Evolutionary conservation across 1,140 invertebrate genomes (phyloP).

Genomic region (Eurytemora carolleeae): DNA sequence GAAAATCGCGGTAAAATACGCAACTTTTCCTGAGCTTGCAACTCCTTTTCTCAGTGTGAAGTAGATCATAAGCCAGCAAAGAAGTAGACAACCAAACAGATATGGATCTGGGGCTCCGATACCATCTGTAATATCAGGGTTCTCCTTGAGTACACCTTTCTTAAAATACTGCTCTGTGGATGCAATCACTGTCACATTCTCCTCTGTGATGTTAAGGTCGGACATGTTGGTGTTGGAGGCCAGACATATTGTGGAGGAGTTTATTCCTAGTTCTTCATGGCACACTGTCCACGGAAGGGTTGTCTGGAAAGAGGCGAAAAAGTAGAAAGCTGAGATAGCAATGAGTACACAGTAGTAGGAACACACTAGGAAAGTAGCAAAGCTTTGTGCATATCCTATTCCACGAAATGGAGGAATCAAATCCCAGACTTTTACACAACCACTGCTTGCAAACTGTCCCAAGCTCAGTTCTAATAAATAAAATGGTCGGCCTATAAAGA

Average conservation of each 20-base stretch:
- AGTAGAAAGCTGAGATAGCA: conserved; percentile 1
- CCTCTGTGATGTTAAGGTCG: neutral
- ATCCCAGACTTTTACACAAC: conserved; percentile 20
- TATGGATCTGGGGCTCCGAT: conserved; percentile 52
- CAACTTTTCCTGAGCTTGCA: conserved; percentile 21
- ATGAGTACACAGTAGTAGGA: conserved; percentile 26
- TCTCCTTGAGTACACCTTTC: neutral
- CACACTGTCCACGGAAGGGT: neutral
- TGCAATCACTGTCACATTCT: neutral
- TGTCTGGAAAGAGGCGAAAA: neutral
- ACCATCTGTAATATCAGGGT: conserved; percentile 41
- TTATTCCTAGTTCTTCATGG: neutral
- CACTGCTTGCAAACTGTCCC: conserved; percentile 19
- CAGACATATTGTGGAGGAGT: neutral
- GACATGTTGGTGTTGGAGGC: neutral
- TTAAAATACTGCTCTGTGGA: neutral
- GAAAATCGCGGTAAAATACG: conserved; percentile 64
- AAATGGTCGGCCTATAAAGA: conserved; percentile 28
- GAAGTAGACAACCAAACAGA: conserved; percentile 46
- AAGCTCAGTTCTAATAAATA: conserved; percentile 21
- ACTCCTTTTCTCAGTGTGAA: conserved; percentile 54
- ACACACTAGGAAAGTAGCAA: conserved; percentile 25
- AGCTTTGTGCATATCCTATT: conserved; percentile 23
- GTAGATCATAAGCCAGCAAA: conserved; percentile 53
- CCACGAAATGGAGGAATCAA: conserved; percentile 20